Evolutionary conservation across 2,113 vertebrate genomes (phyloP), one percentile per base, ranked within the genome.

Genomic region (Gobiocypris rarus): DNA sequence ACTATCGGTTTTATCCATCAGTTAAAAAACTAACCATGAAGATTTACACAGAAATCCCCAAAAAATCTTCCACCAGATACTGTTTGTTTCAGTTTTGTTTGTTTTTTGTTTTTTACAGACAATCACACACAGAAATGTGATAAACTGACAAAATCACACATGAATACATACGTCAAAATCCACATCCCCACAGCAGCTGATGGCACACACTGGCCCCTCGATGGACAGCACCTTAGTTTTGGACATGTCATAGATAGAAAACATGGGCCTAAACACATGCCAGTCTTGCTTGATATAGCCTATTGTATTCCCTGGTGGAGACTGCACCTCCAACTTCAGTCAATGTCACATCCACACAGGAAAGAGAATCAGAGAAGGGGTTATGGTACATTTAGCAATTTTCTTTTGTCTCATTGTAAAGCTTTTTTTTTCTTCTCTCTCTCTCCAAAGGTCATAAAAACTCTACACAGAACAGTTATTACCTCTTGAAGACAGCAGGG

Each of bases 401-500:
- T n/a, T n/a, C n/a, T 50, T 4, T 38, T 38, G 63, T 50, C 7
- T 52, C 17, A 1, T 45, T 48, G 3, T 26, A 9, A 74, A 15
- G 2, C 22, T 9, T 38, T 28, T 34, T 3, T 17, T 5, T 1
- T 8, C 9, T 1, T n/a, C n/a, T n/a, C n/a, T 4, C 1, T 14
- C 14, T 75, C 14, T 52, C 26, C 14, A 31, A 50, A 52, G 48
- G 48, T 50, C 45, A 10, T 24, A 50, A 73, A 71, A 67, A 67
- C n/a, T 24, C n/a, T 59, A n/a, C 28, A 71, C 4, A 41, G 38
- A 71, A 43, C 63, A 52, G 71, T 17, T 22, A 3, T 75, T 82
- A 95, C 94, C 94, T 95, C 93, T 82, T 95, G 94, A 50, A 95
- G 92, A 78, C 92, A 94, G n/a, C 94, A 95, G 0, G 93, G 92